Base-by-base conservation (phyloP, 2,888 invertebrate genomes). In the Scotopteryx bipunctaria region DNA sequence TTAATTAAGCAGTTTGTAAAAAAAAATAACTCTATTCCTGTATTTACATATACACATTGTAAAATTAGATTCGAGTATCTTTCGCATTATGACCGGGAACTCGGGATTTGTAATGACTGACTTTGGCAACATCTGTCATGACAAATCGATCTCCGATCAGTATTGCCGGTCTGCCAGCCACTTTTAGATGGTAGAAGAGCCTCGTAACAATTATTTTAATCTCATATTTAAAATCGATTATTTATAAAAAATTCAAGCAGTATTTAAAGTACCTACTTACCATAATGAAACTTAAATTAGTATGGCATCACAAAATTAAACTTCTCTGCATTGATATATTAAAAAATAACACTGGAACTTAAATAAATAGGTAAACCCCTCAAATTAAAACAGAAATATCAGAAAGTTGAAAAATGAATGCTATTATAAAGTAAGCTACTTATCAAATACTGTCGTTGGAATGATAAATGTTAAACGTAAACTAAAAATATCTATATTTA, bases 41-140 rank as follows among this genome's bases (percentile, higher is more conserved):
- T 86, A 83, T 88, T 62, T 88, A 89, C 85, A 85, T 86, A 71
- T 78, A 48, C 36, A 52, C 5, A 15, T 44, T 42, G 42, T 33
- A 43, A 29, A 36, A 53, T 45, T 42, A 35, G 47, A 49, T 35
- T 36, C 49, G 9, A 19, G 21, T 5, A 1, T 17, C 19, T 11
- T 19, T 2, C n/a, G 15, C 9, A 41, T 1, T 9, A 9, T 2
- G 27, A 27, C 27, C 11, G 9, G 27, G 8, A 25, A n/a, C n/a
- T n/a, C n/a, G n/a, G n/a, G 9, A 25, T 9, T 27, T 5, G 11
- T 27, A 27, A 9, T 11, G 11, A 27, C 5, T 9, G 8, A 27
- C 2, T 11, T 1, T n/a, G 25, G n/a, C 27, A 27, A 5, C 5
- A 23, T 6, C 2, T 11, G 27, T 9, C 27, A 27, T 4, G 11